phyloP scores from a whole-genome alignment of 1,140 invertebrate species.

The Bursaphelenchus mucronatus region DNA sequence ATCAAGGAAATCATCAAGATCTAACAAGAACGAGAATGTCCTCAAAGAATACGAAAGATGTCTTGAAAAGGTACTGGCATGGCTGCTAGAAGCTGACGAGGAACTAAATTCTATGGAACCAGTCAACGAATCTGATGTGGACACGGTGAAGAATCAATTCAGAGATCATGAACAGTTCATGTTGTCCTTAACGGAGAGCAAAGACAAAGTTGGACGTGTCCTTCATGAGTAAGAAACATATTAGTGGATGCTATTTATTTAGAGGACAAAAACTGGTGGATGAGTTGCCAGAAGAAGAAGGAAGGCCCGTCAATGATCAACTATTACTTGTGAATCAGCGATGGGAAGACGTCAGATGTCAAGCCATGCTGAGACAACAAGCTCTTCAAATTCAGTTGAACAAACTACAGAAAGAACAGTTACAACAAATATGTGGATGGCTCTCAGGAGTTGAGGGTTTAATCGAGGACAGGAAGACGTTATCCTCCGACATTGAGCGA shows the following conservation, averaged over 20 bases:
- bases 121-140: slow-evolving; percentile 39
- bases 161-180: slow-evolving; percentile 57
- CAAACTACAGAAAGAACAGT: slow-evolving; percentile 39
- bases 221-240: slow-evolving; percentile 41
- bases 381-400: slow-evolving; percentile 47
- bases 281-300: slow-evolving; percentile 40
- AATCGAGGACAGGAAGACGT: slow-evolving; percentile 26
- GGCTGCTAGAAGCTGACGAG: slow-evolving; percentile 52
- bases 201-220: slow-evolving; percentile 55
- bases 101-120: slow-evolving; percentile 29
- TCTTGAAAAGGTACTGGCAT: slow-evolving; percentile 50
- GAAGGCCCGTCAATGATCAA: slow-evolving; percentile 39
- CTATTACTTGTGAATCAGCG: slow-evolving; percentile 51
- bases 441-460: slow-evolving; percentile 37
- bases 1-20: slow-evolving; percentile 28
- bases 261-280: slow-evolving; percentile 48
- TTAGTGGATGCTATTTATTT: slow-evolving; percentile 15
- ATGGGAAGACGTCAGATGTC: slow-evolving; percentile 46
- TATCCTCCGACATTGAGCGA: slow-evolving; percentile 31
- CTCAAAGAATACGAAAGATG: slow-evolving; percentile 49
- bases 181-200: slow-evolving; percentile 54
- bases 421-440: slow-evolving; percentile 44
- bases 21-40: slow-evolving; percentile 47
- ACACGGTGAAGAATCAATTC: slow-evolving; percentile 49
- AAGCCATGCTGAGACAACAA: slow-evolving; percentile 49